Conservation (phyloP, 2,113 vertebrate genomes). For the Circaetus gallicus region DNA sequence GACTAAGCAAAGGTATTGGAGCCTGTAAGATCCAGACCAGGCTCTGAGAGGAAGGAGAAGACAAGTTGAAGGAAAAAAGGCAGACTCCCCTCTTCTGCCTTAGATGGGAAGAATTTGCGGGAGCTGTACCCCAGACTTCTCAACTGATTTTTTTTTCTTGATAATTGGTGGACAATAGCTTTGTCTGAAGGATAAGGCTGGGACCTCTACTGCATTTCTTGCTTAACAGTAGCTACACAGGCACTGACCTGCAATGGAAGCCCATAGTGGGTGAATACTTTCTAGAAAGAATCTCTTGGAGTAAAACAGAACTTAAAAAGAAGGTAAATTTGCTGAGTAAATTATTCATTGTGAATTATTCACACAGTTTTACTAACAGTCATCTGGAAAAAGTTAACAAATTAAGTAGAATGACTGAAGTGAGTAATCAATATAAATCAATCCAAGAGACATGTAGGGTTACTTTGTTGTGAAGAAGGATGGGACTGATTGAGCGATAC, state of each 20-base stretch:
- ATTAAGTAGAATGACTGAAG: background rate
- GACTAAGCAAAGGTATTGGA: background rate
- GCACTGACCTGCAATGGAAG: background rate
- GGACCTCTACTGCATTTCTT: background rate
- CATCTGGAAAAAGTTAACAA: slow-evolving; percentile 41
- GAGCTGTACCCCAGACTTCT: background rate
- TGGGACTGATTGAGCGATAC: background rate
- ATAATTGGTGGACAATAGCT: background rate
- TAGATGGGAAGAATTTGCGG: background rate
- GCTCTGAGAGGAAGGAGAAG: background rate
- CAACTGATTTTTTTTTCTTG: background rate
- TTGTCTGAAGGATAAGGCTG: background rate
- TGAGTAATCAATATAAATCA: slow-evolving; percentile 5
- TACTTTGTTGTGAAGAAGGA: background rate
- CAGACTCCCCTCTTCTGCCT: background rate
- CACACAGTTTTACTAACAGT: background rate
- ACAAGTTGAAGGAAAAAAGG: background rate
- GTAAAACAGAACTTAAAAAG: background rate
- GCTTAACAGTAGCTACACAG: background rate
- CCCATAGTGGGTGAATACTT: background rate
- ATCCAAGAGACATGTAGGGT: background rate
- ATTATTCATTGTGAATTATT: background rate
- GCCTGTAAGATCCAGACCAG: background rate
- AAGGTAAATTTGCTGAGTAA: background rate
- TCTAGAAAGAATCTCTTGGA: background rate